Evolutionary conservation across 2,113 vertebrate genomes (phyloP).

Genomic region (Ophthalmolycus amberensis): DNA sequence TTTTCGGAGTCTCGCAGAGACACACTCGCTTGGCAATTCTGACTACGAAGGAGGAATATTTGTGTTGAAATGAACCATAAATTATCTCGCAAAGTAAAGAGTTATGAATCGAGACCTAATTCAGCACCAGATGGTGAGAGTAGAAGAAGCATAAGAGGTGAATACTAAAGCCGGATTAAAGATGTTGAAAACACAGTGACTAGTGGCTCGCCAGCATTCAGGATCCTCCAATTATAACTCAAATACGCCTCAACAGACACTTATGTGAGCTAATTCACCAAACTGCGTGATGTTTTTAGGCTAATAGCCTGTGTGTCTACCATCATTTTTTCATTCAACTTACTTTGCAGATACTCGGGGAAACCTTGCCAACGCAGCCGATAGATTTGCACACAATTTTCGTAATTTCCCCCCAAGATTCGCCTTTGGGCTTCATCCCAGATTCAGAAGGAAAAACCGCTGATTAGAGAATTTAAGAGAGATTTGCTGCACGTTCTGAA

Average conservation of each 20-base stretch:
- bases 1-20: background rate
- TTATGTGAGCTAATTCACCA: constrained; percentile 38
- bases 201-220: background rate
- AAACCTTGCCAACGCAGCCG: constrained; percentile 27
- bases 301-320: constrained; percentile 20
- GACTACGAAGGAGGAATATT: background rate
- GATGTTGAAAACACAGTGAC: background rate
- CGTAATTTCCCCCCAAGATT: constrained; percentile 21
- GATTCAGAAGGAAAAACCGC: constrained; percentile 22
- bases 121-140: constrained; percentile 21
- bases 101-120: constrained; percentile 7
- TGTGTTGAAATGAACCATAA: constrained; percentile 6
- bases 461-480: constrained; percentile 18
- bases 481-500: background rate
- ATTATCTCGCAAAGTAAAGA: constrained; percentile 21
- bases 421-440: constrained; percentile 42
- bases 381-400: constrained; percentile 37
- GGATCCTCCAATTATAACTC: background rate
- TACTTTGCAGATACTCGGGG: constrained; percentile 43
- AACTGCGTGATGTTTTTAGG: constrained; percentile 34
- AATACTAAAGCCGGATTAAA: constrained; percentile 6
- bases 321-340: constrained; percentile 12
- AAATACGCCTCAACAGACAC: constrained; percentile 34
- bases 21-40: background rate
- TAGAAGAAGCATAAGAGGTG: background rate